Conservation (phyloP, 1,140 invertebrate species). For the Bombus superbus region DNA sequence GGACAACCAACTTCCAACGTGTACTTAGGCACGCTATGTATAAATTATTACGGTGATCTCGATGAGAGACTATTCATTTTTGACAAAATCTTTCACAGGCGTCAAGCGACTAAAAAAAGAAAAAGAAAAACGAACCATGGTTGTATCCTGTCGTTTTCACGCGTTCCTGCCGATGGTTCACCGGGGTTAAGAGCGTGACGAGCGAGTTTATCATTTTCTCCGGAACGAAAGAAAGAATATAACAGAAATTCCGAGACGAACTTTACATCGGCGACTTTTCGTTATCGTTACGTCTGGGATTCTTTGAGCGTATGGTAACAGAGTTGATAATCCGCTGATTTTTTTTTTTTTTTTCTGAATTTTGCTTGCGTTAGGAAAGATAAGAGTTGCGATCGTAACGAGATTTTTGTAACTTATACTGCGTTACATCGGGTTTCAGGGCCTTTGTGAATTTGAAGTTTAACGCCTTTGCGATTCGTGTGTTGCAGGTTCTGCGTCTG, state of each 20-base stretch:
- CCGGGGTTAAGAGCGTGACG: too few relatives aligned
- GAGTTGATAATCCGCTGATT: too few relatives aligned
- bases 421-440: not conserved
- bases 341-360: not conserved
- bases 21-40: accelerated
- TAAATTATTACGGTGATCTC: too few relatives aligned
- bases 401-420: not conserved
- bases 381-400: not conserved
- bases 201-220: too few relatives aligned
- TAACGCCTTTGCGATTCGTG: not conserved
- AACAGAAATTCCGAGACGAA: not conserved
- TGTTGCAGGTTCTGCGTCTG: conserved; percentile 75
- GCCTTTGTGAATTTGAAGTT: not conserved
- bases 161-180: too few relatives aligned
- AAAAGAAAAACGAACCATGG: too few relatives aligned
- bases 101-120: too few relatives aligned
- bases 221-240: too few relatives aligned
- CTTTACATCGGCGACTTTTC: not conserved
- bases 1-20: not conserved
- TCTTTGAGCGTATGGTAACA: not conserved
- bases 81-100: accelerated
- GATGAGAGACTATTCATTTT: too few relatives aligned
- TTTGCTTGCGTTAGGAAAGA: not conserved
- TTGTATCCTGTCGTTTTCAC: too few relatives aligned
- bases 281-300: too few relatives aligned